phyloP scores from a whole-genome alignment of 2,113 vertebrate genomes.

The Empidonax alnorum region DNA sequence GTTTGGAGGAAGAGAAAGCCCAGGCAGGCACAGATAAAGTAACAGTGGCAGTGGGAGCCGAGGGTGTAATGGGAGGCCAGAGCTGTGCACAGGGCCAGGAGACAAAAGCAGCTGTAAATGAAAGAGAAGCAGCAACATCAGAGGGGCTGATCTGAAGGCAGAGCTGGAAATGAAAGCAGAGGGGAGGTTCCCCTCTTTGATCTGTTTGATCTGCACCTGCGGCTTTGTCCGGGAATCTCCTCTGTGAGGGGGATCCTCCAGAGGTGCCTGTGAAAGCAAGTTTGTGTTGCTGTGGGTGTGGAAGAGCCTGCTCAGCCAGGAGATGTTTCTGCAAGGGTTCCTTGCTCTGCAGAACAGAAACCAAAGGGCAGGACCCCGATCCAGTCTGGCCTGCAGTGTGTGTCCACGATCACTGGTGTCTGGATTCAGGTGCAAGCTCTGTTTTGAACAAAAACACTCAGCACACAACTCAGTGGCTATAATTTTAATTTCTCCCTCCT shows the following conservation, averaged over 20 bases:
- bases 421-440: background rate
- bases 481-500: too few relatives aligned
- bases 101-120: background rate
- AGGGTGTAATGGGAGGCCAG: rapidly evolving
- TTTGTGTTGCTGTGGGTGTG: background rate
- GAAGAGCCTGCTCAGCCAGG: background rate
- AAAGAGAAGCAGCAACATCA: background rate
- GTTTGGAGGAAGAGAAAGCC: background rate
- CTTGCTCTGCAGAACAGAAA: background rate
- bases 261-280: background rate
- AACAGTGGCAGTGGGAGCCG: background rate
- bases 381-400: background rate
- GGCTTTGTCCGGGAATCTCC: background rate
- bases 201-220: background rate
- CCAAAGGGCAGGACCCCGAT: rapidly evolving
- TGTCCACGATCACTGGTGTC: background rate
- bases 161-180: background rate
- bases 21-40: background rate
- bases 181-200: background rate
- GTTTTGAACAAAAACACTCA: background rate
- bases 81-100: background rate
- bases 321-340: background rate
- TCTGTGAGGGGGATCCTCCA: background rate
- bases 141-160: background rate
- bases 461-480: rapidly evolving